These are phyloP conservation scores for Astreopora myriophthalma DNA, from an alignment of 64 coral and sea anemone genomes.

Conservation along the genomic window DNA sequence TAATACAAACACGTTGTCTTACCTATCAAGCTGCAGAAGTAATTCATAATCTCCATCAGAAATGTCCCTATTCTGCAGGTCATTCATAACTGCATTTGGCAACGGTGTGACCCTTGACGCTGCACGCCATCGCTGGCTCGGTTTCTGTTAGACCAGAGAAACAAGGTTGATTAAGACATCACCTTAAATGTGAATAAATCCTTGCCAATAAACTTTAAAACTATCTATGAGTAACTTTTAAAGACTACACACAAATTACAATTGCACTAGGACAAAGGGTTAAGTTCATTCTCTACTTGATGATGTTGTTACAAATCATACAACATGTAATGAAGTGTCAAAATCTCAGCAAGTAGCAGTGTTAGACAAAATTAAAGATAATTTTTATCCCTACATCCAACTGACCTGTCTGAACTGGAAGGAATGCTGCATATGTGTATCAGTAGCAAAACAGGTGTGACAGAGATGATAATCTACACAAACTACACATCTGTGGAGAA, in stretches of 20 bases:
- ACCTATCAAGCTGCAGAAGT: constrained; percentile 95
- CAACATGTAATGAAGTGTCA: too few relatives aligned
- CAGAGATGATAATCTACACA: constrained; percentile 97
- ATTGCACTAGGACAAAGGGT: too few relatives aligned
- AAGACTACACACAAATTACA: too few relatives aligned
- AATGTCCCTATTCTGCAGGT: constrained; percentile 86
- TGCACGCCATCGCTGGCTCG: constrained; percentile 90
- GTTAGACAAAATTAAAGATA: too few relatives aligned
- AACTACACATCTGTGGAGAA: constrained; percentile 83
- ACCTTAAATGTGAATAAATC: background rate
- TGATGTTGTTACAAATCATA: too few relatives aligned
- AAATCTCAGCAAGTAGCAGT: too few relatives aligned
- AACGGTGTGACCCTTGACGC: constrained; percentile 76
- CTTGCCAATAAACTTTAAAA: too few relatives aligned
- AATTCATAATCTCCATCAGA: constrained; percentile 92
- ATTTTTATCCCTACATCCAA: background rate
- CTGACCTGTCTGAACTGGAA: constrained; percentile 95
- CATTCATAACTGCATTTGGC: constrained; percentile 81
- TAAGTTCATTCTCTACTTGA: too few relatives aligned
- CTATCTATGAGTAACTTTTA: too few relatives aligned
- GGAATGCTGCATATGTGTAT: constrained; percentile 86
- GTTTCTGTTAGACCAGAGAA: constrained; percentile 45
- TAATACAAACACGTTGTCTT: background rate
- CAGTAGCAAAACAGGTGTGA: constrained; percentile 85
- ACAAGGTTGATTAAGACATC: background rate